Base-by-base conservation (phyloP, 2,888 invertebrate species). In the Caenorhabditis japonica region DNA sequence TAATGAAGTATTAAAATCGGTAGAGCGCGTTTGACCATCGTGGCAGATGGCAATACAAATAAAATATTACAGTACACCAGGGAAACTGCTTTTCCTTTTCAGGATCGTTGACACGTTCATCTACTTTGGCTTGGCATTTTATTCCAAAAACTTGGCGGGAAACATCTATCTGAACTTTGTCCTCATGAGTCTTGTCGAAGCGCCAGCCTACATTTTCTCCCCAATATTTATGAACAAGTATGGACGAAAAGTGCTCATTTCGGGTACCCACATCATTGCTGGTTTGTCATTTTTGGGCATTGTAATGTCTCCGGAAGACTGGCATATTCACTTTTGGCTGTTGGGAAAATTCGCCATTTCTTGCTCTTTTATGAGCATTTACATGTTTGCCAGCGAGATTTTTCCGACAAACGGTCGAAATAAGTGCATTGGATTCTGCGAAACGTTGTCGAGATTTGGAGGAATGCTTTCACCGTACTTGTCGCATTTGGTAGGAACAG, bases 81-180 rank as follows among this genome's bases (percentile, higher is more conserved):
- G 17, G 30, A 51, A 4, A 4, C n/a, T 33, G 3, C 17, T 21
- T 25, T 3, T 55, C 8, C 25, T 17, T 43, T 70, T 19, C 66
- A 79, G 79, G 82, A 77, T 77, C 13, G 70, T 72, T n/a, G 81
- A 81, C 55, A 77, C 72, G 7, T 81, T 85, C 59, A 81, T 84
- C 60, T 86, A 85, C 66, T 86, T 84, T 62, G 86, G 84, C 4
- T 61, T 86, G 36, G 80, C 83, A 7, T 70, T 85, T 30, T 85
- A 81, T 66, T 79, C 79, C 19, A 83, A 80, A 8, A 69, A 83
- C 21, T 58, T 85, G 10, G 81, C 80, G 23, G 85, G 85, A 8
- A 81, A 85, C 56, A 62, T 76, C 8, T 85, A 84, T 52, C 49
- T 83, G 21, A 85, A 85, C 60, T 85, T 83, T 52, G 43, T 80